Evolutionary conservation across 2,888 invertebrate species (phyloP), one percentile per base, ranked within the genome.

Genomic region (Oscheius onirici): DNA sequence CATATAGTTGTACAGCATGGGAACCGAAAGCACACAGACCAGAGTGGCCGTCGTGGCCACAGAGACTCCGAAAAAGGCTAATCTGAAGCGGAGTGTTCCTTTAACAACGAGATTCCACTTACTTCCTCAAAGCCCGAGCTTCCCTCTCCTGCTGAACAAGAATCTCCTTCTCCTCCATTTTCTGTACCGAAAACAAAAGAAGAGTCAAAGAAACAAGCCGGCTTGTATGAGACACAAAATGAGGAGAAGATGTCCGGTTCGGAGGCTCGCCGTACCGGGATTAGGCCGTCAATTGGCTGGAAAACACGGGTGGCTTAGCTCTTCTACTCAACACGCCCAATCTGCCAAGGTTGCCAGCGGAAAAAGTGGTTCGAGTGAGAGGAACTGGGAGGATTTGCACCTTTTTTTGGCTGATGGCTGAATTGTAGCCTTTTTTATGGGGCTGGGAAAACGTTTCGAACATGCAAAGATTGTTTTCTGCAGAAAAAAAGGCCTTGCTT

Each of bases 1-100:
- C 76, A 84, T 78, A 80, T 84, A 84, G 77, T 83, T 83, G 81
- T 84, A 84, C 66, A 84, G 71, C 82, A 84, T 82, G 69, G 84
- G 84, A 49, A 83, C 80, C 49, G 81, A 78, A 60, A 84, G 67
- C 43, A 82, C 81, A 77, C 82, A 83, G 46, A 81, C 78, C 34
- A 83, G 71, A 2, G 80, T 80, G 63, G 84, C 83, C 46, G 82
- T 72, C 51, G 83, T 83, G 52, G 79, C 78, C 46, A 83, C 73
- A 55, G 82, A 74, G 40, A 84, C 84, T 66, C 82, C 83, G 61
- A 82, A 55, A 71, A 84, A 82, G 20, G 84, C 84, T 70, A 83
- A 74, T 52, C 66, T 66, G 13, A 20, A 43, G 8, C 73, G 75
- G 71, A 22, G 13, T 8, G 10, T 5, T 20, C 8, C 15, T 8